Base-by-base conservation (phyloP, 2,888 invertebrate genomes). In the Iselma pallidipennis region DNA sequence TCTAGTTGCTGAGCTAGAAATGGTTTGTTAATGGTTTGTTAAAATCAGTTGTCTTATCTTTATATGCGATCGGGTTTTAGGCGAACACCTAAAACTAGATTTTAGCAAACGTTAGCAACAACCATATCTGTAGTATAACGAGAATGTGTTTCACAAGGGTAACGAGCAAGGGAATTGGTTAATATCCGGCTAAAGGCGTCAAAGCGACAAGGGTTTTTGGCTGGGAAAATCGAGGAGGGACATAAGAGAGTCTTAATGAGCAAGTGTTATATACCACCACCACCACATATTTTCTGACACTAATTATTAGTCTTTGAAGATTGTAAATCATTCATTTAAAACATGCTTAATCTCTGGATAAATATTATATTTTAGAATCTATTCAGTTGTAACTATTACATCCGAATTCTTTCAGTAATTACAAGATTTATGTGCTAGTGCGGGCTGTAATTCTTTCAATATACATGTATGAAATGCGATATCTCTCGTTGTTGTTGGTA, bases 101-200 rank as follows among this genome's bases (percentile, higher is more conserved):
- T 45, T 60, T 55, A 59, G 60, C 61, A 51, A 31, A 55, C 56
- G 65, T 62, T 59, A 59, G 66, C 64, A 66, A 62, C 66, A 66
- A 64, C 65, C 66, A 61, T 68, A 66, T 68, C 66, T 68, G 49
- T 63, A 65, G 66, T 66, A 67, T 54, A 25, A 45, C 58, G 66
- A 61, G 62, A 48, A 45, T 45, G 60, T 55, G 62, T 66, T 65
- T 61, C 45, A 45, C 45, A 58, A 59, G 64, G 67, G 66, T 66
- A 65, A 61, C 63, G 65, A 63, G 65, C 63, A 70, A 73, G 72
- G 73, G 74, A 74, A 76, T 76, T 71, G 73, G 74, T 76, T 76
- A 76, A 76, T 76, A 76, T 76, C 76, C 76, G 76, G 74, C 66
- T 67, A 64, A 45, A 69, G 69, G 71, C 69, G 72, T 71, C 71